Base-by-base conservation (phyloP, 2,888 invertebrate species). In the Melangyna quadrimaculata region DNA sequence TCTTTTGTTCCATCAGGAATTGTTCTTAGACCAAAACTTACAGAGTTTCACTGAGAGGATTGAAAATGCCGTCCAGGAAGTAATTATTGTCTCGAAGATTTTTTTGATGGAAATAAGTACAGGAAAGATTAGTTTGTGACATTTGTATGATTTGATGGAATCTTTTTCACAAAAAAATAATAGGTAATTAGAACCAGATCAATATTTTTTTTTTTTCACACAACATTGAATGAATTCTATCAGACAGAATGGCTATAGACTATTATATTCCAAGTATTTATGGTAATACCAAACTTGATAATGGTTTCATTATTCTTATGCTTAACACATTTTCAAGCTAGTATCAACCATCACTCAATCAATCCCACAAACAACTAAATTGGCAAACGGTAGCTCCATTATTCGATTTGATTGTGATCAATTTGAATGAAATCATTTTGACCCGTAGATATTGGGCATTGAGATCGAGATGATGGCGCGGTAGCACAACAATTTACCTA, bases 1-100 rank as follows among this genome's bases (percentile, higher is more conserved):
- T 24, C 74, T 53, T 73, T 83, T 78, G 73, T 78, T 83, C 83
- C 61, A 9, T 0, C 5, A 63, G 22, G 78, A 82, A 78, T 78
- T 78, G 70, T 73, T 69, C 55, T 17, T 29, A 29, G 43, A 35
- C 17, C 51, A 55, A 40, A 69, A 17, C 4, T 10, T 37, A 55
- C 4, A 7, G 27, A n/a, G 10, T 12, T 12, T 43, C 40, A 43
- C 45, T 43, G 32, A 24, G 48, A 17, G 22, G 35, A 53, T 27
- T 35, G 40, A 37, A 53, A 57, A 48, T 24, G 24, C 12, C 14
- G 12, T 59, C 24, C 78, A 73, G 78, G 72, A 78, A 69, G 78
- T 78, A 53, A 19, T 57, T 67, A 72, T 67, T 81, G 69, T 74
- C 69, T 53, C 63, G 35, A 9, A 55, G 32, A 65, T n/a, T 29